Conservation (phyloP, 2,797 vertebrate genomes). For the Muscicapa comitata region DNA sequence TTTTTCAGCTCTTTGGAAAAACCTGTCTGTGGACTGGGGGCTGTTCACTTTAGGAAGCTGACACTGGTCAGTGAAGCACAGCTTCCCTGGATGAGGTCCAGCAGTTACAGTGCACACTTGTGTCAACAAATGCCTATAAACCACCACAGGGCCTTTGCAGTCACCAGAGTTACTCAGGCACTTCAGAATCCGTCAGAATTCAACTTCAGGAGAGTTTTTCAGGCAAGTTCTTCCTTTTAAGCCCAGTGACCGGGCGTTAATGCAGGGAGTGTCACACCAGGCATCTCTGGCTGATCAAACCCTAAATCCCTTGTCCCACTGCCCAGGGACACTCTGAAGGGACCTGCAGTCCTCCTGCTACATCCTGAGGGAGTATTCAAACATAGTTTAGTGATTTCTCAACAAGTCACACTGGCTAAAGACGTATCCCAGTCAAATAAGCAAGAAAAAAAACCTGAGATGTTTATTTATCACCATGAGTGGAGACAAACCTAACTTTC, state of each 20-base stretch:
- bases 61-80: accelerated
- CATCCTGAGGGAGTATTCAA: neutral
- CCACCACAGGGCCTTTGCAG: neutral
- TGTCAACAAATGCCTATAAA: neutral
- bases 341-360: neutral
- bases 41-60: neutral
- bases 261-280: neutral
- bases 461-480: neutral
- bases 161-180: neutral
- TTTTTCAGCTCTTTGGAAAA: neutral
- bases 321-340: neutral
- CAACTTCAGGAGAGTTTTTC: neutral
- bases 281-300: neutral
- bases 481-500: neutral
- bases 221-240: neutral
- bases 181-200: neutral
- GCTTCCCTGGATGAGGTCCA: neutral
- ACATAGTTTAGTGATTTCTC: neutral
- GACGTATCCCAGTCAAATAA: neutral
- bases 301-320: neutral
- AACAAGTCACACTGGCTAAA: neutral
- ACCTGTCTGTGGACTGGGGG: neutral
- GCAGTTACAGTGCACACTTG: neutral
- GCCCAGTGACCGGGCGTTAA: neutral
- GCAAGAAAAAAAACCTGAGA: neutral